Evolutionary conservation across 2,113 vertebrate genomes (phyloP).

Genomic region (Alces alces): DNA sequence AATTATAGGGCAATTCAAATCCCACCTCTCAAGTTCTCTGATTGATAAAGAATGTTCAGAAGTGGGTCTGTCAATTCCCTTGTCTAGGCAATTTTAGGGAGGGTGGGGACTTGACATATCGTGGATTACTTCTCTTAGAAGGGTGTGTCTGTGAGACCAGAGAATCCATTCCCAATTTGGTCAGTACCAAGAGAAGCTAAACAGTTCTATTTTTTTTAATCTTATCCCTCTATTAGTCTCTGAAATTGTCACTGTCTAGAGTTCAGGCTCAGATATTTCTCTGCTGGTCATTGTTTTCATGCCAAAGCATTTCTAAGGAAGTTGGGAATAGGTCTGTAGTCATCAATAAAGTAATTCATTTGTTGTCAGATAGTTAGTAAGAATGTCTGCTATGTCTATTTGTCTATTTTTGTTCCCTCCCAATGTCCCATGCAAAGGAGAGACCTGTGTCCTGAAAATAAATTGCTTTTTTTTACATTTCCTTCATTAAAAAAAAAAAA

Average conservation of each 20-base stretch:
- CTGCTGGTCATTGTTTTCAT: not conserved
- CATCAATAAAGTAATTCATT: slow-evolving; percentile 13
- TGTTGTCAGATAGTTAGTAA: slow-evolving; percentile 29
- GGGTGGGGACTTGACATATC: not conserved
- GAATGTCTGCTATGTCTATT: not conserved
- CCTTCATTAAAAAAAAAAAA: not conserved
- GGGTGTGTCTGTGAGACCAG: not conserved
- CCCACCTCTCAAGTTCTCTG: not conserved
- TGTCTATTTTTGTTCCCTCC: not conserved
- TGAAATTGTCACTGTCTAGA: not conserved
- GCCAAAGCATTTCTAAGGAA: not conserved
- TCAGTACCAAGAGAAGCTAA: not conserved
- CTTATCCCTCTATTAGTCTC: slow-evolving; percentile 1
- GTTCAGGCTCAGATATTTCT: not conserved
- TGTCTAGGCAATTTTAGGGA: not conserved
- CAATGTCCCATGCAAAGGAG: not conserved
- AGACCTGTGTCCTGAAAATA: not conserved
- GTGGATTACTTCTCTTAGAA: not conserved
- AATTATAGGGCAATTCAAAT: not conserved
- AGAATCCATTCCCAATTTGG: not conserved
- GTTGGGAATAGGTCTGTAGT: not conserved
- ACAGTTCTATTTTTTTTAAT: not conserved
- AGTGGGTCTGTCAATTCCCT: not conserved
- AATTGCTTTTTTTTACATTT: not conserved
- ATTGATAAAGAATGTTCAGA: not conserved